Conservation (phyloP, 2,113 vertebrate genomes). For the Sula dactylatra region DNA sequence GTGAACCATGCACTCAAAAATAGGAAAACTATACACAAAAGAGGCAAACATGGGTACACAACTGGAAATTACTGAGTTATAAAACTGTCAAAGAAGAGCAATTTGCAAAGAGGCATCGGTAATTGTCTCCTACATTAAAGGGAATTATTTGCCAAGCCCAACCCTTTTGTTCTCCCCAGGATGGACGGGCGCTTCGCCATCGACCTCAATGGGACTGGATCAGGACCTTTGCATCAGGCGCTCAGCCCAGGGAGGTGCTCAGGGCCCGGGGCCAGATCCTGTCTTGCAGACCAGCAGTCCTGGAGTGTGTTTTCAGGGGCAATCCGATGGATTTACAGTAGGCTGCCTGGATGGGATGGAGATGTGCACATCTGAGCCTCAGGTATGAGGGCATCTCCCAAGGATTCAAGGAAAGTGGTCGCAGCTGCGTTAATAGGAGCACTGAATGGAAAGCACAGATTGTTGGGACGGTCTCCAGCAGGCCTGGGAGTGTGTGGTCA, state of each 20-base stretch:
- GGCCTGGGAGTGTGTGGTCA: not conserved
- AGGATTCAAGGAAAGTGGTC: not conserved
- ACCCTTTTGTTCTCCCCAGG: conserved; percentile 40
- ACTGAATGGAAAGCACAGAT: not conserved
- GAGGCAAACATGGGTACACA: conserved; percentile 60
- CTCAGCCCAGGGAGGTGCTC: not conserved
- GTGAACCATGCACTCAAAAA: conserved; percentile 66
- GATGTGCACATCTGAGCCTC: accelerated
- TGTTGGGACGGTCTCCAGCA: not conserved
- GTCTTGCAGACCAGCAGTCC: not conserved
- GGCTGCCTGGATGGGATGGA: not conserved
- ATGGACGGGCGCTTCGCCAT: conserved; percentile 30
- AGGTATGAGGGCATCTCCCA: not conserved
- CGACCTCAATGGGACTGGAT: conserved; percentile 5
- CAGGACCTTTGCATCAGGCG: not conserved
- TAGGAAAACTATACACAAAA: conserved; percentile 64
- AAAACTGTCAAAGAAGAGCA: conserved; percentile 61
- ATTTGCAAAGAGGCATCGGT: conserved; percentile 49
- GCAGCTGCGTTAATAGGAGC: accelerated
- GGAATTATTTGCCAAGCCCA: conserved; percentile 50
- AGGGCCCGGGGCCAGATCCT: not conserved
- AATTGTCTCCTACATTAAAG: conserved; percentile 46
- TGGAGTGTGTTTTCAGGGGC: not conserved
- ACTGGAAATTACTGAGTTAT: conserved; percentile 61
- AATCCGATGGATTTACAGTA: accelerated